These are phyloP conservation scores for Neofelis nebulosa DNA, from an alignment of 2,113 vertebrate species.

Conservation along the genomic window DNA sequence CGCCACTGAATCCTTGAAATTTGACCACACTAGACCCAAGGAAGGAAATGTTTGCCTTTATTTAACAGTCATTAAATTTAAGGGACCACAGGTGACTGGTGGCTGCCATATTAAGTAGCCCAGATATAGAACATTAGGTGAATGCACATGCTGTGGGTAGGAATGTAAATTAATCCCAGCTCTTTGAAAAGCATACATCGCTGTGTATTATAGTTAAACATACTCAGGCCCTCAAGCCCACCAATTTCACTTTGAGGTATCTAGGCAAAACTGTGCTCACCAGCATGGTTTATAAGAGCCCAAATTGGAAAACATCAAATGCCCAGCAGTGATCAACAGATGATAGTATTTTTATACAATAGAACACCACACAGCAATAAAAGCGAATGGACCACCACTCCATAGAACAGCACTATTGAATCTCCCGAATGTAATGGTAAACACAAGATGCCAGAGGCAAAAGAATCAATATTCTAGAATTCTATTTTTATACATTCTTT, in stretches of 20 bases:
- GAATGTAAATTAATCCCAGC: not conserved
- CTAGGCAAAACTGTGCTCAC: not conserved
- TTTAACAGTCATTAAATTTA: not conserved
- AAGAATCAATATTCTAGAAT: not conserved
- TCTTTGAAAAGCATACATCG: not conserved
- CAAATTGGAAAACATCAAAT: not conserved
- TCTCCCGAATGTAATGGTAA: fast-evolving
- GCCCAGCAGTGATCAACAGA: fast-evolving
- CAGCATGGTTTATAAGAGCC: too few relatives aligned
- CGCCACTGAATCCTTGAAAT: not conserved
- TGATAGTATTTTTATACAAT: too few relatives aligned
- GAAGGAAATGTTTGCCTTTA: not conserved
- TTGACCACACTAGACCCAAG: not conserved
- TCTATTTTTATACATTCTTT: not conserved
- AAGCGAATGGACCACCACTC: not conserved
- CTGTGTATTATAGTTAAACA: not conserved
- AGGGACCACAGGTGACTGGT: too few relatives aligned
- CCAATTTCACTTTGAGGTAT: not conserved
- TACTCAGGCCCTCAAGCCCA: fast-evolving
- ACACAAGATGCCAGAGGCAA: not conserved
- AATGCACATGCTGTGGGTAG: not conserved
- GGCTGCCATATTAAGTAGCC: not conserved
- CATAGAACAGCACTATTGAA: not conserved
- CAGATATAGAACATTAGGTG: fast-evolving
- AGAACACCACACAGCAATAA: fast-evolving